Evolutionary conservation across 2,797 vertebrate species (phyloP).

Genomic region (Taenioides sp.): DNA sequence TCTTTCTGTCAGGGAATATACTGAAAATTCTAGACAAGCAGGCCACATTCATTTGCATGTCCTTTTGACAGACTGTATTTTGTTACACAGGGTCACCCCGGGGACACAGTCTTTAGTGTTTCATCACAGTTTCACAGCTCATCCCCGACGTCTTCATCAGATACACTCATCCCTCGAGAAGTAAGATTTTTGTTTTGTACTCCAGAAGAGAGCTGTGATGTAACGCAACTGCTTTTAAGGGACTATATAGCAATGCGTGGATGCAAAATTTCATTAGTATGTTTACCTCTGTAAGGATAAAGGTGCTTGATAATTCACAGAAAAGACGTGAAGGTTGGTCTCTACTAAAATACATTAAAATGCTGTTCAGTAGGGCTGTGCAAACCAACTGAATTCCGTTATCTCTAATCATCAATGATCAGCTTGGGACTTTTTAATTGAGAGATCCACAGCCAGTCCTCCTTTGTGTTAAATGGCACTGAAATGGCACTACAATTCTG

Average conservation of each 20-base stretch:
- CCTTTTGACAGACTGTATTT: neutral
- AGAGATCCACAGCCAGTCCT: too few species aligned
- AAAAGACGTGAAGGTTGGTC: too few species aligned
- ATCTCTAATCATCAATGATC: too few species aligned
- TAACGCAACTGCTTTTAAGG: neutral
- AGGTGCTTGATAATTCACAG: too few species aligned
- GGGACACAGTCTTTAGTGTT: conserved; percentile 72
- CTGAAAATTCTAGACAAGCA: neutral
- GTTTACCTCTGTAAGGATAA: too few species aligned
- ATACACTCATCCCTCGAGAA: conserved; percentile 50
- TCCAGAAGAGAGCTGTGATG: neutral
- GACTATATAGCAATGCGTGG: neutral
- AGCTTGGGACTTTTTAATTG: too few species aligned
- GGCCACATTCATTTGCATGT: neutral
- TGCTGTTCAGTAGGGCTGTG: too few species aligned
- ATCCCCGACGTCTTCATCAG: conserved; percentile 24
- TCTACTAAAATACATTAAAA: too few species aligned
- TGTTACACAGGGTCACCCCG: conserved; percentile 55
- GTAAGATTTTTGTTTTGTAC: conserved; percentile 42
- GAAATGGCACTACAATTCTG: too few species aligned
- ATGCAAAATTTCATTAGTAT: neutral
- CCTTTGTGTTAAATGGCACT: too few species aligned
- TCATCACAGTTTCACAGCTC: conserved; percentile 60
- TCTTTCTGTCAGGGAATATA: neutral
- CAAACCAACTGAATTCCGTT: too few species aligned